Evolutionary conservation across 1,140 invertebrate genomes (phyloP), one percentile per base, ranked within the genome.

Genomic region (Pogonomyrmex californicus): DNA sequence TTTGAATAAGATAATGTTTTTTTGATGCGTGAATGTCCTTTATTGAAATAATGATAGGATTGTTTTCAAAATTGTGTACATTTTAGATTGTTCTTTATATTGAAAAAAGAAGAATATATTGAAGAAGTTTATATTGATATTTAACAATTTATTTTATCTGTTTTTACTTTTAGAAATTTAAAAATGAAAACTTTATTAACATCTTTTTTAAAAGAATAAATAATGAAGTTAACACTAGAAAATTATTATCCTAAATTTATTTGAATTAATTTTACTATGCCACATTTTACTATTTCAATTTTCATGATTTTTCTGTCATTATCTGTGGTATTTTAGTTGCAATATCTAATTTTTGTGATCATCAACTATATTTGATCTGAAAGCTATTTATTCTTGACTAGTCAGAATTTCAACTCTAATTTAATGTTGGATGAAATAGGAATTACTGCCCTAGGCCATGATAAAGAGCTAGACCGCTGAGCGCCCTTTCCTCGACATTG

Each of bases 381-480:
- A 68, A 68, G 33, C 23, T 23, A 36, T 30, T 81, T 7, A 38
- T 81, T 68, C 23, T 70, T 81, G 47, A 44, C 14, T 56, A 23
- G 14, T 12, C 33, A 70, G 63, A 70, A 81, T 81, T 81, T 81
- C 47, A 70, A 70, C 47, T 66, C 47, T 51, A 81, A 68, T 33
- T 51, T 38, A 38, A 70, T 44, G 36, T 70, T 81, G 36, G n/a
- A 68, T 23, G 77, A 81, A 81, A 81, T 81, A 81, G 63, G 36
- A 47, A 65, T 65, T 65, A 9, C 38, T 54, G 77, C 77, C 77
- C 14, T 44, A 30, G 77, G 63, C 63, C 14, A 54, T 81, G 77
- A 54, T 81, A 81, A 81, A 81, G 60, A 79, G 77, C 49, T 66
- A 66, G 44, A 66, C n/a, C n/a, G 44, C 33, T 78, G 58, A 47